Conservation (phyloP, 2,888 invertebrate species). For the Parnassius smintheus region DNA sequence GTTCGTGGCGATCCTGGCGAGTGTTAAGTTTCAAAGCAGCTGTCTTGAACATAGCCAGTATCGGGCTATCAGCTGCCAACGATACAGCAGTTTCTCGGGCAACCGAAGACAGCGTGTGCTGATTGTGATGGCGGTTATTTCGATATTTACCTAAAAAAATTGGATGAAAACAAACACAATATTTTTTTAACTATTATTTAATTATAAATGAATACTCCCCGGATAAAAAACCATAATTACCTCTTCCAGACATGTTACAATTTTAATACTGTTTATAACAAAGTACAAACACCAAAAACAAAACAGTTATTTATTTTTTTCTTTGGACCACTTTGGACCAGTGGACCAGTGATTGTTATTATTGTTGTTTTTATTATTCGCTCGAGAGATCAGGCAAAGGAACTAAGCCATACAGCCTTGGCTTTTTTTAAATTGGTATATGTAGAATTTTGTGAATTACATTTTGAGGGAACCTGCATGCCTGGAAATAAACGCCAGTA, state of each 20-base stretch:
- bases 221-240: conserved; percentile 33
- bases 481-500: too few relatives aligned
- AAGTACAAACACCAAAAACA: too few relatives aligned
- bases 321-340: too few relatives aligned
- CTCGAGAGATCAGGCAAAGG: too few relatives aligned
- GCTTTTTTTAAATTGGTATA: too few relatives aligned
- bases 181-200: not conserved
- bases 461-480: too few relatives aligned
- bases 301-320: too few relatives aligned
- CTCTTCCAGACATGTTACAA: conserved; percentile 50
- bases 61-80: conserved; percentile 66
- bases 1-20: conserved; percentile 91
- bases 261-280: not conserved
- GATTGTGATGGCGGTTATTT: conserved; percentile 44
- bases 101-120: conserved; percentile 53
- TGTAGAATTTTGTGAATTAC: too few relatives aligned
- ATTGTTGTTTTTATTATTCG: too few relatives aligned
- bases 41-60: conserved; percentile 83
- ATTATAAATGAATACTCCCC: not conserved
- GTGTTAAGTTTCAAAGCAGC: conserved; percentile 85
- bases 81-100: conserved; percentile 55
- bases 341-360: too few relatives aligned
- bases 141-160: conserved; percentile 47
- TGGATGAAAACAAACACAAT: not conserved
- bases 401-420: too few relatives aligned